Percentiles rank a stretch among this genome's conserved stretches.
phyloP scores from a whole-genome alignment of 2,113 vertebrate species.

The Seriola rivoliana region DNA sequence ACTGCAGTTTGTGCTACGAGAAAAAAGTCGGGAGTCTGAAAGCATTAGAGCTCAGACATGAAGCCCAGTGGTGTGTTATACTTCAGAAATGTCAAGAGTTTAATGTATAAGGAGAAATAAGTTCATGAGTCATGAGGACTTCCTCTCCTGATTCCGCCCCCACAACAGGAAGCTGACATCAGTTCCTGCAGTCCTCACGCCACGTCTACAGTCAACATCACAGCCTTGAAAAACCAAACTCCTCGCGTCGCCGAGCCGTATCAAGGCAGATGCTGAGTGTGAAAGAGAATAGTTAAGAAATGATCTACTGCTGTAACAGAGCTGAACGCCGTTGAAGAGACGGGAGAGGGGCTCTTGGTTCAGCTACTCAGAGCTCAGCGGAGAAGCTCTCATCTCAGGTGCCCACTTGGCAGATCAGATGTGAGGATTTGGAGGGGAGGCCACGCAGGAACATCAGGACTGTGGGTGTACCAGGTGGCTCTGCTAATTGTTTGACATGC shows the following conservation, averaged over 20 bases:
- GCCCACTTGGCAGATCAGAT: constrained; percentile 44
- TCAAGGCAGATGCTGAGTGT: not conserved
- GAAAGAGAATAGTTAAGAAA: constrained; percentile 7
- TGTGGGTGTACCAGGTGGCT: constrained; percentile 39
- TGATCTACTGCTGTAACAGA: constrained; percentile 1
- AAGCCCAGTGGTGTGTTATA: not conserved
- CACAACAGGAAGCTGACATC: constrained; percentile 24
- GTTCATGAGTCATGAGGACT: constrained; percentile 38
- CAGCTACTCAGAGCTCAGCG: constrained; percentile 22
- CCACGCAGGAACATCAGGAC: constrained; percentile 28
- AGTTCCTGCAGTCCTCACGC: constrained; percentile 12
- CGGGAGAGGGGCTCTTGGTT: not conserved
- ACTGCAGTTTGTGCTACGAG: too few species aligned
- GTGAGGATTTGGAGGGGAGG: constrained; percentile 48
- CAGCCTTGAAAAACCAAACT: constrained; percentile 28
- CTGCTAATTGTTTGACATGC: constrained; percentile 35
- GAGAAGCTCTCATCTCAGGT: constrained; percentile 58
- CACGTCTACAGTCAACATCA: constrained; percentile 21
- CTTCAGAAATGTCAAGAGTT: constrained; percentile 11
- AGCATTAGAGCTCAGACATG: not conserved
- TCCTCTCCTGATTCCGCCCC: constrained; percentile 12
- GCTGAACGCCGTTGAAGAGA: constrained; percentile 10
- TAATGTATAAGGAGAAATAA: constrained; percentile 30
- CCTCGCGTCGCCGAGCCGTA: constrained; percentile 12
- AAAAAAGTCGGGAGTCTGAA: not conserved